These are phyloP conservation scores for Arrhamphus sclerolepis DNA, from an alignment of 2,797 vertebrate genomes.

Conservation along the genomic window DNA sequence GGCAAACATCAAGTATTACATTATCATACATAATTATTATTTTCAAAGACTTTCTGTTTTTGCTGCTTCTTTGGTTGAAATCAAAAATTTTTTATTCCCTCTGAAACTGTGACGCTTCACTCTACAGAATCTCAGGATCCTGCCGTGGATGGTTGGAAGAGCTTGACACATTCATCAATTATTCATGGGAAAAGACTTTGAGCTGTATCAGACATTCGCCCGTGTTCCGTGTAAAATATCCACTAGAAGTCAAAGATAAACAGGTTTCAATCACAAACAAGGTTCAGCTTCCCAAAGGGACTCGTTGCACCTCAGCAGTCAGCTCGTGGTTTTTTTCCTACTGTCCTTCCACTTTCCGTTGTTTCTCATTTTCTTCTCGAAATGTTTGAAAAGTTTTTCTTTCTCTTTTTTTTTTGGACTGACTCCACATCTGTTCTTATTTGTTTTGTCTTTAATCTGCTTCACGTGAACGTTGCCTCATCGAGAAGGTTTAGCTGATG, in stretches of 20 bases:
- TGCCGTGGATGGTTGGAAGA: slow-evolving; percentile 10
- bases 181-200: slow-evolving; percentile 33
- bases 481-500: background rate
- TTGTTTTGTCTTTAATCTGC: slow-evolving; percentile 15
- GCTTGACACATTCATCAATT: slow-evolving; percentile 32
- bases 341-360: slow-evolving; percentile 12
- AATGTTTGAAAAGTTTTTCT: slow-evolving; percentile 29
- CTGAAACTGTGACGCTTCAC: background rate
- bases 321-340: slow-evolving; percentile 32
- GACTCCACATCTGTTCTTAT: slow-evolving; percentile 36
- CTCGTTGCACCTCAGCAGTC: slow-evolving; percentile 12
- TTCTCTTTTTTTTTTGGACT: slow-evolving; percentile 9
- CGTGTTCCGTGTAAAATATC: background rate
- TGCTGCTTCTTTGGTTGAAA: background rate
- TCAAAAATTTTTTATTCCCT: slow-evolving; percentile 6
- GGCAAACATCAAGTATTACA: too few species aligned
- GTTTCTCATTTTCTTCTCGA: slow-evolving; percentile 48
- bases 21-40: too few species aligned
- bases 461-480: slow-evolving; percentile 50
- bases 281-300: background rate
- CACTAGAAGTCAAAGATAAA: too few species aligned
- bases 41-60: background rate
- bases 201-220: slow-evolving; percentile 28
- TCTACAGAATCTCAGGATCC: slow-evolving; percentile 18
- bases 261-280: too few species aligned